Evolutionary conservation across 2,888 invertebrate species (phyloP).

Genomic region (Eulithis testata): DNA sequence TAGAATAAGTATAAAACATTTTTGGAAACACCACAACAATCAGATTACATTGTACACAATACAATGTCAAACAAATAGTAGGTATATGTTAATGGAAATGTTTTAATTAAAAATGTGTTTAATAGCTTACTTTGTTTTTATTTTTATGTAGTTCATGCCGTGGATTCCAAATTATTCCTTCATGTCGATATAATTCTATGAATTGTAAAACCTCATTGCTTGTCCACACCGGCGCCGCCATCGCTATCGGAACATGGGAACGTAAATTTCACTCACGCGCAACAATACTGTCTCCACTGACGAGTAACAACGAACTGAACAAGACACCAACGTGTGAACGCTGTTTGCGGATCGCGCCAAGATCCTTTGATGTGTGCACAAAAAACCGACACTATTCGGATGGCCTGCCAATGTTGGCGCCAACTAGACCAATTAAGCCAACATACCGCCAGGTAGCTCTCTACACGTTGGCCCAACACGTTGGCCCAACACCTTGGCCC

Average conservation of each 20-base stretch:
- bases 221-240: slow-evolving; percentile 4
- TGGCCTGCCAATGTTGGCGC: no score
- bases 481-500: no score
- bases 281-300: slow-evolving; percentile 3
- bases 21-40: slow-evolving; percentile 17
- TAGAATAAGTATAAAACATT: slow-evolving; percentile 11
- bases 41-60: slow-evolving; percentile 18
- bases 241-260: slow-evolving; percentile 6
- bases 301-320: slow-evolving; percentile 7
- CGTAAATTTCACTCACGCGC: slow-evolving; percentile 6
- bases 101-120: slow-evolving; percentile 3
- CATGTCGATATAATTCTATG: slow-evolving; percentile 5
- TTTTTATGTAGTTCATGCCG: slow-evolving; percentile 6
- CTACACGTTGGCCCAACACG: no score
- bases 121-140: slow-evolving; percentile 7
- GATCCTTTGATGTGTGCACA: no score
- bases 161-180: slow-evolving; percentile 6
- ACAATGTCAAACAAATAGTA: slow-evolving; percentile 11
- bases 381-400: no score
- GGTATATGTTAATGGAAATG: slow-evolving; percentile 2
- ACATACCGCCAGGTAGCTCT: no score
- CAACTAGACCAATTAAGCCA: no score
- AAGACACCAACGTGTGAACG: slow-evolving; percentile 5
- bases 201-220: slow-evolving; percentile 6
- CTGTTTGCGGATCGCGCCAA: slow-evolving; percentile 2